Evolutionary conservation across 2,797 vertebrate genomes (phyloP).

Genomic region (Gymnodraco acuticeps): DNA sequence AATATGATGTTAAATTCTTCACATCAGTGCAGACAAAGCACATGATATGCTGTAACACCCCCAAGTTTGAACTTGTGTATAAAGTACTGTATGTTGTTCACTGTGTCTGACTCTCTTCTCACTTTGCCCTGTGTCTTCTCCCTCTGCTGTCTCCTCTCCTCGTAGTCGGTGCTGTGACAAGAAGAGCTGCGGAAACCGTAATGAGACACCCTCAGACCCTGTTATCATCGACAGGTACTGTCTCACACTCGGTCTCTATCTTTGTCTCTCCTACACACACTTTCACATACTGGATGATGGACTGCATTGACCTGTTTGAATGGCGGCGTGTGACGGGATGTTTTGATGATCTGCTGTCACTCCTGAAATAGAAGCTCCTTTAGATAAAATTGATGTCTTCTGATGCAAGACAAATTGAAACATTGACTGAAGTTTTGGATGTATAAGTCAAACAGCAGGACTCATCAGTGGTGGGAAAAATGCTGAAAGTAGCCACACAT

Average conservation of each 20-base stretch:
- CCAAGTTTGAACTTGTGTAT: constrained; percentile 33
- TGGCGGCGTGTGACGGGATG: constrained; percentile 27
- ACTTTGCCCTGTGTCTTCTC: constrained; percentile 45
- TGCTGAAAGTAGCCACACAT: constrained; percentile 7
- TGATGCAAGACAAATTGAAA: constrained; percentile 20
- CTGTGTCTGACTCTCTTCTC: constrained; percentile 30
- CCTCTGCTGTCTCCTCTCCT: constrained; percentile 41
- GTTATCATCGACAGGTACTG: constrained; percentile 99
- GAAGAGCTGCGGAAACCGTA: constrained; percentile 99
- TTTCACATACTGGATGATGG: constrained; percentile 9
- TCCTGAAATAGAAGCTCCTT: constrained; percentile 49
- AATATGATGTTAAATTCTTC: constrained; percentile 36
- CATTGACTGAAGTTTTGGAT: constrained; percentile 15
- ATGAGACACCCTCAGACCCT: constrained; percentile 99
- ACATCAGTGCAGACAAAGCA: constrained; percentile 36
- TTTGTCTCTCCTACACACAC: constrained; percentile 5
- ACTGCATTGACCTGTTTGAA: constrained; percentile 53
- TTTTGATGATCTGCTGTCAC: constrained; percentile 55
- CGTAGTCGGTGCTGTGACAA: constrained; percentile 96
- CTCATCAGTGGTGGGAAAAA: background rate
- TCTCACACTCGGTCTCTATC: constrained; percentile 66
- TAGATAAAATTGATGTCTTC: constrained; percentile 21
- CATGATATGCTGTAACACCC: constrained; percentile 24
- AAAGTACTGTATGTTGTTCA: constrained; percentile 45
- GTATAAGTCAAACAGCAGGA: constrained; percentile 26